A percentile compares a stretch with the other conserved stretches of the same genome.
Evolutionary conservation across 92 coral and sea anemone genomes (phyloP).

Genomic region (Pocillopora grandis): DNA sequence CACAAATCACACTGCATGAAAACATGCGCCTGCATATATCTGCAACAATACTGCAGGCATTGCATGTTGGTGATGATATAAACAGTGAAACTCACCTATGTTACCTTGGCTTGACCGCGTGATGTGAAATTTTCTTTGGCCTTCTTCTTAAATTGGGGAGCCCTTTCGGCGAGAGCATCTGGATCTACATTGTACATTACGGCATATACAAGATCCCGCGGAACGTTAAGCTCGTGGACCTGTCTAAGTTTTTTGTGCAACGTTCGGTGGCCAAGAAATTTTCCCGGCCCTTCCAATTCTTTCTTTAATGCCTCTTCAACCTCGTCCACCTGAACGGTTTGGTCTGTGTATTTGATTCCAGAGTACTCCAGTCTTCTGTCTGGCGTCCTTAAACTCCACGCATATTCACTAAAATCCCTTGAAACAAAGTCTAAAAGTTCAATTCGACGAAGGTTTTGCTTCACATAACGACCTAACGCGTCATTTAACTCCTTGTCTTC

Average conservation of each 20-base stretch:
- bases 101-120: slow-evolving; percentile 39
- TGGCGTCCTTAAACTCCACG: too few species aligned
- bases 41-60: slow-evolving; percentile 51
- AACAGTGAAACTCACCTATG: slow-evolving; percentile 46
- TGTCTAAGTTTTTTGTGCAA: not conserved
- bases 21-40: too few species aligned
- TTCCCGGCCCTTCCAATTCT: too few species aligned
- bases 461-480: not conserved
- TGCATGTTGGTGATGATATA: slow-evolving; percentile 50
- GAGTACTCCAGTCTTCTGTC: too few species aligned
- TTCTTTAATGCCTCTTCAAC: too few species aligned
- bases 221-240: slow-evolving; percentile 42
- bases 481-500: not conserved
- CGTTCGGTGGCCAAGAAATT: too few species aligned
- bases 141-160: slow-evolving; percentile 54
- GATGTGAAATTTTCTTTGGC: slow-evolving; percentile 42
- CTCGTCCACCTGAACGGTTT: too few species aligned
- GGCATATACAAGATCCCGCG: slow-evolving; percentile 51
- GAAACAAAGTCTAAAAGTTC: not conserved
- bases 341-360: too few species aligned
- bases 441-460: not conserved
- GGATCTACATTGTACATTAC: slow-evolving; percentile 54
- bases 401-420: too few species aligned
- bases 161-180: slow-evolving; percentile 7
- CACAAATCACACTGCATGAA: too few species aligned